phyloP scores from a whole-genome alignment of 1,140 invertebrate genomes.

The Pygmarrhopalites habei region DNA sequence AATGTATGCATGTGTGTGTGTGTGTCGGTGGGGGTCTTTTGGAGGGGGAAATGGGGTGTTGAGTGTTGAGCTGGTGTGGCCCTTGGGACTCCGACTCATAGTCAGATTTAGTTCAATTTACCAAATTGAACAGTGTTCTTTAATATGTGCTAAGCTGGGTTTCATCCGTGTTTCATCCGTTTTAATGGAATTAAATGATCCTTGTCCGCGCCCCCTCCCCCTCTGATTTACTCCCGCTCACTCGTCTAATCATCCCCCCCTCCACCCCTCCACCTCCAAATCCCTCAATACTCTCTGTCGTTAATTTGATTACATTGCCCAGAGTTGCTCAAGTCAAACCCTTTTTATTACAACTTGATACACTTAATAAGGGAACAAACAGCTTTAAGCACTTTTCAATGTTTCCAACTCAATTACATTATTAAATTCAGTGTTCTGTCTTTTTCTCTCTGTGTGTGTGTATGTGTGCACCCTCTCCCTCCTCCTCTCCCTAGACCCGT shows the following conservation, averaged over 20 bases:
- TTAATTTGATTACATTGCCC: constrained; percentile 15
- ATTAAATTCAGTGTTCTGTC: neutral
- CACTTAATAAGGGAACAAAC: constrained; percentile 7
- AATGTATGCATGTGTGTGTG: too few relatives aligned
- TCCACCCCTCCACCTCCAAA: too few relatives aligned
- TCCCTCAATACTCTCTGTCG: constrained; percentile 36
- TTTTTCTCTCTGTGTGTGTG: too few relatives aligned
- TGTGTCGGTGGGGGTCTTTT: neutral
- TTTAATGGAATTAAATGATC: constrained; percentile 41
- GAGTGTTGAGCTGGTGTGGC: too few relatives aligned
- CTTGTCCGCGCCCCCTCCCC: constrained; percentile 33
- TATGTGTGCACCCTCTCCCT: too few relatives aligned
- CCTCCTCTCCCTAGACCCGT: too few relatives aligned
- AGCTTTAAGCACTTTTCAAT: constrained; percentile 12
- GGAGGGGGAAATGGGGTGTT: neutral
- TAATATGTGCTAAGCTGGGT: constrained; percentile 39
- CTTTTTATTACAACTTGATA: constrained; percentile 8
- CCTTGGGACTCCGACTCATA: constrained; percentile 1
- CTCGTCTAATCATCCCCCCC: constrained; percentile 35
- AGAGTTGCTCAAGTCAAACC: neutral
- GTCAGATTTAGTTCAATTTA: constrained; percentile 40
- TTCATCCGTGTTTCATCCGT: constrained; percentile 40
- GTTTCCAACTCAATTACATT: constrained; percentile 14
- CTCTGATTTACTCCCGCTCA: constrained; percentile 29
- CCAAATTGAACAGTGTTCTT: constrained; percentile 39